Conservation (phyloP, 2,888 invertebrate species). For the Lypha dubia region DNA sequence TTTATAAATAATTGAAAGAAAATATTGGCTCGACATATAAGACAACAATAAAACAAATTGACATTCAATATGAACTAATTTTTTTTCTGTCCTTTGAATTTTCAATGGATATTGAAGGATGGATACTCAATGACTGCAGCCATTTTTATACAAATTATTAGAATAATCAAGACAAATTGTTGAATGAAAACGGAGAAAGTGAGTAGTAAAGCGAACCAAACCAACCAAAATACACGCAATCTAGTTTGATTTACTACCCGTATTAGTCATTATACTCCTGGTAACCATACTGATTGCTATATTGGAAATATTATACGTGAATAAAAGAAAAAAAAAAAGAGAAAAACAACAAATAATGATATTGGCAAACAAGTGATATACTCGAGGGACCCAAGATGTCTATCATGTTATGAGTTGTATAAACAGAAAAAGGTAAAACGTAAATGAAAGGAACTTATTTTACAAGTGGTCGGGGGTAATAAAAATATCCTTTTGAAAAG, state of each 20-base stretch:
- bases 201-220: constrained; percentile 61
- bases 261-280: constrained; percentile 49
- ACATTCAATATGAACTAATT: constrained; percentile 82
- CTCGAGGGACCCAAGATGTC: constrained; percentile 66
- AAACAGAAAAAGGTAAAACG: constrained; percentile 45
- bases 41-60: constrained; percentile 80
- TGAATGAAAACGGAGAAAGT: constrained; percentile 76
- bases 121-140: constrained; percentile 52
- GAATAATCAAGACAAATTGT: constrained; percentile 66
- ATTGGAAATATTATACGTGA: constrained; percentile 63
- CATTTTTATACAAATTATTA: constrained; percentile 67
- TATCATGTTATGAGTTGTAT: constrained; percentile 49
- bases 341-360: constrained; percentile 69
- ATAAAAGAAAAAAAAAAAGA: constrained; percentile 53
- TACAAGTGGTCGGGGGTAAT: constrained; percentile 27
- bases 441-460: constrained; percentile 37
- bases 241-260: constrained; percentile 53
- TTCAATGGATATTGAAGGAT: constrained; percentile 27
- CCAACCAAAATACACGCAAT: constrained; percentile 44
- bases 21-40: constrained; percentile 74
- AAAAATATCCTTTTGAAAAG: constrained; percentile 40
- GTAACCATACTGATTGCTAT: constrained; percentile 47
- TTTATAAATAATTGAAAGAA: constrained; percentile 68
- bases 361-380: constrained; percentile 70
- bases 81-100: constrained; percentile 73